Evolutionary conservation across 2,888 invertebrate genomes (phyloP).

Genomic region (Trachelus tabidus): DNA sequence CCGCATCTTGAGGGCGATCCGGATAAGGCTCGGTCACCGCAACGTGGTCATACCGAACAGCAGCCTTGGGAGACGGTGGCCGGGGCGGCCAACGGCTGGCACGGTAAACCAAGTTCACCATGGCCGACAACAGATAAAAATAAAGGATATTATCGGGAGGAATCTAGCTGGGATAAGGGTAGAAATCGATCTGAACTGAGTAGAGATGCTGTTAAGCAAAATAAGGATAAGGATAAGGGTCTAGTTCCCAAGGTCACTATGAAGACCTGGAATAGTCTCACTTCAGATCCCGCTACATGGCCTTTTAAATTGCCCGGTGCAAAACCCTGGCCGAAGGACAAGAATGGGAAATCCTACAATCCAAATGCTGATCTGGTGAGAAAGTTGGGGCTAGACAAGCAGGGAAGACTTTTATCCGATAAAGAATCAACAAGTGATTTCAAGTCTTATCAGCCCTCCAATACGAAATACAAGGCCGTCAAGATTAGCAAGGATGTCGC

Average conservation of each 20-base stretch:
- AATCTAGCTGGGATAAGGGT: conserved; percentile 17
- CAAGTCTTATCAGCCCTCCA: background rate
- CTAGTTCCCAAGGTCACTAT: conserved; percentile 46
- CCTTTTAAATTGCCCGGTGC: conserved; percentile 55
- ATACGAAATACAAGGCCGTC: conserved; percentile 21
- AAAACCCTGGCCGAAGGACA: conserved; percentile 60
- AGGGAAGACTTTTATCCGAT: conserved; percentile 25
- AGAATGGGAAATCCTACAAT: conserved; percentile 57
- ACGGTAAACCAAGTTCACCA: background rate
- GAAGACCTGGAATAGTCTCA: conserved; percentile 54
- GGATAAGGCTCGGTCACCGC: conserved; percentile 1
- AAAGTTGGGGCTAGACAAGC: conserved; percentile 54
- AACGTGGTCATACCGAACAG: background rate
- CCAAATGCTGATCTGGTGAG: conserved; percentile 57
- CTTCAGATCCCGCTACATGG: conserved; percentile 60
- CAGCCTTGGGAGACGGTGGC: conserved; percentile 19
- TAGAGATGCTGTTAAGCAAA: background rate
- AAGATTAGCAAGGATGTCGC: background rate
- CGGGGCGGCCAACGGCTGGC: background rate
- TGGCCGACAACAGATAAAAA: conserved; percentile 29
- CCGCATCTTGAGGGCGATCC: conserved; percentile 1
- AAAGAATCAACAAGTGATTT: conserved; percentile 18
- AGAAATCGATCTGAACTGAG: conserved; percentile 24
- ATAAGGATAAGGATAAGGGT: background rate
- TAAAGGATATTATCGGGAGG: conserved; percentile 20